Conservation (phyloP, 2,113 vertebrate species). For the Psittacula cyanocephala region DNA sequence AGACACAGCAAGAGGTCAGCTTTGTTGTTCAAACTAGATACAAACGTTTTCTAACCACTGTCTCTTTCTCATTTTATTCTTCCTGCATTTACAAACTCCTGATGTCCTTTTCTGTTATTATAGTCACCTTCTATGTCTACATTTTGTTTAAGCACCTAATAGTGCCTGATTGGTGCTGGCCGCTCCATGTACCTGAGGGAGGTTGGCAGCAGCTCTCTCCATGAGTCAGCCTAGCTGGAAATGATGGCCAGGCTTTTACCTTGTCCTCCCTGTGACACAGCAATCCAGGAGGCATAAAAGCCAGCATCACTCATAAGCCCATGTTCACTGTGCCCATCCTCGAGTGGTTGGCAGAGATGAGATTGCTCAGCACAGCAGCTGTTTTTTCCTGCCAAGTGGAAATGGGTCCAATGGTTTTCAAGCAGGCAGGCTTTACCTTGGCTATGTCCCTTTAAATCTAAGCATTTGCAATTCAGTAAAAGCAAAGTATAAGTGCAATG, state of each 20-base stretch:
- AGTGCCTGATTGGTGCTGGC: background rate
- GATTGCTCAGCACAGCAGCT: background rate
- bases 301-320: background rate
- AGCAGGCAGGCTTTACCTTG: conserved; percentile 8
- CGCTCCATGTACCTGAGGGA: background rate
- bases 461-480: background rate
- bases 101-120: background rate
- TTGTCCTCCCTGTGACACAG: background rate
- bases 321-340: background rate
- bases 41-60: background rate
- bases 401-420: background rate
- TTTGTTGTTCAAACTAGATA: background rate
- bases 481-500: background rate
- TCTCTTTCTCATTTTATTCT: background rate
- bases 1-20: background rate
- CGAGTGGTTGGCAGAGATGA: background rate
- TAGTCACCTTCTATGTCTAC: background rate
- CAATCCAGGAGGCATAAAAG: background rate
- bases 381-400: conserved; percentile 12
- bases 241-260: background rate
- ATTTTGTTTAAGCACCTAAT: background rate
- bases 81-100: background rate
- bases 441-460: conserved; percentile 31
- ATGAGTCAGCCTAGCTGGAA: background rate
- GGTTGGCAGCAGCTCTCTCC: fast-evolving